These are phyloP conservation scores for Acipenser ruthenus DNA, from an alignment of 2,797 vertebrate species.

Conservation along the genomic window DNA sequence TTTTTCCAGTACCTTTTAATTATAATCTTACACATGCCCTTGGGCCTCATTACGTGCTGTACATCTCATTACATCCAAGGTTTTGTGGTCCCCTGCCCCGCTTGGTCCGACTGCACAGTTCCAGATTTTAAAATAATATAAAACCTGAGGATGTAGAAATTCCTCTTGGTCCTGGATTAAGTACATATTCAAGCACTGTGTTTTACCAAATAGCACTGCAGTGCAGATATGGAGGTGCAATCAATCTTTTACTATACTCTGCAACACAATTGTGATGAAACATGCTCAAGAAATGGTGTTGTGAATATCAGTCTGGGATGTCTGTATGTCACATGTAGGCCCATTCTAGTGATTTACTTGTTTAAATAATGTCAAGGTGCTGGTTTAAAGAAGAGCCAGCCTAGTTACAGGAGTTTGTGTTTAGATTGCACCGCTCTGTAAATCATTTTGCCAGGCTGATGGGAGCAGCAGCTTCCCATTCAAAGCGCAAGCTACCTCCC, in stretches of 20 bases:
- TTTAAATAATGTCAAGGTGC: too few species aligned
- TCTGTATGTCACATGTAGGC: too few species aligned
- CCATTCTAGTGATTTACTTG: too few species aligned
- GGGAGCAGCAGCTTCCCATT: not conserved
- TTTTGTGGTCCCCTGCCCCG: not conserved
- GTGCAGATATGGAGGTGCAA: not conserved
- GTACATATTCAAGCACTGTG: not conserved
- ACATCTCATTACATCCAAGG: constrained; percentile 43
- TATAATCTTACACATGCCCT: constrained; percentile 28
- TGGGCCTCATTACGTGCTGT: constrained; percentile 36
- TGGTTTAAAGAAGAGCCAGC: too few species aligned
- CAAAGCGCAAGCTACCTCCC: not conserved
- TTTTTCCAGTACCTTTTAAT: constrained; percentile 27
- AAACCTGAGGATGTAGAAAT: constrained; percentile 37
- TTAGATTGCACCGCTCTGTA: not conserved
- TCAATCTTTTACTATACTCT: not conserved
- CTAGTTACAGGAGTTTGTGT: too few species aligned
- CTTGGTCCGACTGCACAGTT: too few species aligned
- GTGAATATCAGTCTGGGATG: too few species aligned
- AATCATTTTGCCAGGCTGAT: not conserved
- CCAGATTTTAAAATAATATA: too few species aligned
- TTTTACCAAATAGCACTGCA: not conserved
- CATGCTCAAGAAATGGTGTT: too few species aligned
- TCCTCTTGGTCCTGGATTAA: constrained; percentile 24
- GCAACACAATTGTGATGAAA: not conserved